Percentiles rank a stretch among this genome's conserved stretches.
Conservation (phyloP, 2,888 invertebrate species). For the Xanthia togata region DNA sequence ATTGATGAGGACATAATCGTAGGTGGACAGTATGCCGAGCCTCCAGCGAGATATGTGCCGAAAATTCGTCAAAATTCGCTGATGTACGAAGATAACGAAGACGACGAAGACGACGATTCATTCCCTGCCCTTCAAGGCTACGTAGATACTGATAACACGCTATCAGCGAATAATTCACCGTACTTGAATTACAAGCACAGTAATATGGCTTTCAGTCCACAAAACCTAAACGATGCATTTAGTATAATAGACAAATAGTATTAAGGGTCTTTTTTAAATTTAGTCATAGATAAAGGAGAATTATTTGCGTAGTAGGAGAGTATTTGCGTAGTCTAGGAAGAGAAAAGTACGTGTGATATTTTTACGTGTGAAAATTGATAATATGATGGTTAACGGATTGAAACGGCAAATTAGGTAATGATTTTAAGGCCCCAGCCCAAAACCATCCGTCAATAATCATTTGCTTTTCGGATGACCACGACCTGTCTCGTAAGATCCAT, state of each 20-base stretch:
- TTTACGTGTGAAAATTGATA: constrained; percentile 1
- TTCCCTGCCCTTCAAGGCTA: constrained; percentile 68
- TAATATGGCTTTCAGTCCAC: constrained; percentile 87
- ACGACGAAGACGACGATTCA: constrained; percentile 64
- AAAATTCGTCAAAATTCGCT: constrained; percentile 73
- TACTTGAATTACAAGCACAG: constrained; percentile 87
- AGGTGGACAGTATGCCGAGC: constrained; percentile 86
- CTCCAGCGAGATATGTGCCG: constrained; percentile 80
- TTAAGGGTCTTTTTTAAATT: not conserved
- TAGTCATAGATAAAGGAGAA: constrained; percentile 2
- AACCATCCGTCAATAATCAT: not conserved
- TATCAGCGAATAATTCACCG: constrained; percentile 79
- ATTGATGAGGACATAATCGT: constrained; percentile 76
- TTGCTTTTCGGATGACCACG: not conserved
- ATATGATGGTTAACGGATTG: not conserved
- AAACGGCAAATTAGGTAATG: not conserved
- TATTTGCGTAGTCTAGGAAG: constrained; percentile 1
- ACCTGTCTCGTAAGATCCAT: not conserved
- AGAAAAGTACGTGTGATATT: constrained; percentile 33
- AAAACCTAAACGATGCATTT: constrained; percentile 88
- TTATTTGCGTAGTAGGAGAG: not conserved
- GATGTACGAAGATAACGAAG: constrained; percentile 70
- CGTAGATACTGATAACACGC: constrained; percentile 71
- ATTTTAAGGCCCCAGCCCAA: not conserved
- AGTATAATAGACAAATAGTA: constrained; percentile 81